Base-by-base conservation (phyloP, 1,140 invertebrate species). In the Daktulosphaira vitifoliae region DNA sequence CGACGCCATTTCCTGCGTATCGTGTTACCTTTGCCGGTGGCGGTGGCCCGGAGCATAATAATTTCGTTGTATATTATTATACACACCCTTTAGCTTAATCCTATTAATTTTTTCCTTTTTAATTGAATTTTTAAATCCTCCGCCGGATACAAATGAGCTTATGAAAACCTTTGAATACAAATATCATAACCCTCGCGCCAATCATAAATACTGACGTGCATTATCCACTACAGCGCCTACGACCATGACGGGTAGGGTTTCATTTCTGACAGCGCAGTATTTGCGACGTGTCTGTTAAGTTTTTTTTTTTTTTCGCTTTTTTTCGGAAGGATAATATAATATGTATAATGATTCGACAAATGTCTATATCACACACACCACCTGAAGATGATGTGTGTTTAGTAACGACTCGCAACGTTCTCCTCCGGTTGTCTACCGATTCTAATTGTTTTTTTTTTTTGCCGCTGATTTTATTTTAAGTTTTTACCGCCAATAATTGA, bases 101-200 rank as follows among this genome's bases (percentile, higher is more conserved):
- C 56, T 62, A 48, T 62, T 62, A 62, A 62, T 62, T 48, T 62
- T 62, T 59, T 52, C 11, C 29, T 54, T 62, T 62, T 62, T 62
- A 62, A 62, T 62, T 62, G 56, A 62, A 62, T 62, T 62, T 62
- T 46, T 62, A 62, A 46, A 62, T 48, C 39, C 42, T 62, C 15
- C 56, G 56, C 56, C 56, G 56, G 56, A 62, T 62, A 62, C 26
- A 62, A 62, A 62, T 62, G 42, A 62, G 56, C 56, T 62, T 62
- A 62, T 48, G 42, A 62, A 62, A 62, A 62, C 56, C 42, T 18
- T 33, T 6, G 29, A 33, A 33, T 33, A 33, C 29, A 33, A 33
- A 33, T 6, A 33, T 33, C 5, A 33, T 33, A 33, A 6, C 56
- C 44, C 46, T 62, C 23, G 56, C 23, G 56, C 56, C 56, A 62